Percentiles rank a stretch among this genome's conserved stretches.
These are phyloP conservation scores for Trachelus iudaicus DNA, from an alignment of 2,888 invertebrate species.

Conservation along the genomic window DNA sequence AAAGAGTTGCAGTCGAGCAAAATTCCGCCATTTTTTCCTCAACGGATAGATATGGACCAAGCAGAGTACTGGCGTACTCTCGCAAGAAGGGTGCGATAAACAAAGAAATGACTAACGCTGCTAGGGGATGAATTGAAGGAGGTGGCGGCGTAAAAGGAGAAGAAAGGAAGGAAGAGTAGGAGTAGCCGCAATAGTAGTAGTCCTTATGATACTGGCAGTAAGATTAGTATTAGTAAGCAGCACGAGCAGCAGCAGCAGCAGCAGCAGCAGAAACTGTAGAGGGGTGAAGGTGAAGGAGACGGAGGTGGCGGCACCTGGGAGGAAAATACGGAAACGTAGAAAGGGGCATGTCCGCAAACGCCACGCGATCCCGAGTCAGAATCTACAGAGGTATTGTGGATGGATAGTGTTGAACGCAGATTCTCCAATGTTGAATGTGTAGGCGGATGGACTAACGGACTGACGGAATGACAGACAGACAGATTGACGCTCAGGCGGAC, in stretches of 20 bases:
- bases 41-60: background rate
- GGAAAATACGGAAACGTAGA: slow-evolving; percentile 30
- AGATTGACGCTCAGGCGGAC: slow-evolving; percentile 13
- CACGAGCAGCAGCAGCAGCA: background rate
- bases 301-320: slow-evolving; percentile 28
- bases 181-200: background rate
- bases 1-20: background rate
- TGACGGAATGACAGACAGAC: slow-evolving; percentile 11
- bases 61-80: background rate
- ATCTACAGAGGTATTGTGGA: slow-evolving; percentile 9
- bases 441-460: slow-evolving; percentile 24
- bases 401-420: slow-evolving; percentile 28
- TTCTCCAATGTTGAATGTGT: slow-evolving; percentile 25
- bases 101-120: slow-evolving; percentile 6
- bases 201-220: background rate
- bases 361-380: slow-evolving; percentile 7
- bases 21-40: background rate
- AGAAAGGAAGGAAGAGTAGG: background rate
- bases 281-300: slow-evolving; percentile 13
- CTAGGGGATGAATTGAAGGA: slow-evolving; percentile 30
- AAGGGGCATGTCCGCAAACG: slow-evolving; percentile 14
- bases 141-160: slow-evolving; percentile 9
- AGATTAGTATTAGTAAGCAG: background rate
- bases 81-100: slow-evolving; percentile 9
- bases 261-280: background rate